phyloP scores from a whole-genome alignment of 2,888 invertebrate genomes.

The Oasisia sp. region DNA sequence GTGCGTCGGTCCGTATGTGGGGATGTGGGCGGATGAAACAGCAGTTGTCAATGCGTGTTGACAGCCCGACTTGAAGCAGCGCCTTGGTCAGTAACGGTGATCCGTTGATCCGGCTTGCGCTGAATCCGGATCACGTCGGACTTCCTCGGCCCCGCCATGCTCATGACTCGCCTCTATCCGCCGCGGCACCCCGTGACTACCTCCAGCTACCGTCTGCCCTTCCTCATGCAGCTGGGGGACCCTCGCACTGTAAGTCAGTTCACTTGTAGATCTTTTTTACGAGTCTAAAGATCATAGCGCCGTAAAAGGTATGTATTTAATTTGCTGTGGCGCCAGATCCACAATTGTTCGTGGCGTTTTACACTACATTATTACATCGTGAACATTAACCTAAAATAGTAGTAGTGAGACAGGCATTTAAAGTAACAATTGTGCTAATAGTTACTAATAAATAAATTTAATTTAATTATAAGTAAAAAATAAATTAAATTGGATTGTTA shows the following conservation, averaged over 20 bases:
- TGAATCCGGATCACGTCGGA: background rate
- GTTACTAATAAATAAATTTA: no score
- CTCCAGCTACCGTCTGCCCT: background rate
- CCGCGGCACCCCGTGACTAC: background rate
- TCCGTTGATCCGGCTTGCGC: slow-evolving; percentile 1
- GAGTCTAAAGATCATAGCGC: background rate
- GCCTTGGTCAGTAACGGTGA: slow-evolving; percentile 8
- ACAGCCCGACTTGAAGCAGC: background rate
- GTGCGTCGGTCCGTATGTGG: background rate
- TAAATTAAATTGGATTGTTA: no score
- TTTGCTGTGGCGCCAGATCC: no score
- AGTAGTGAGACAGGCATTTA: no score
- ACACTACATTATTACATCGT: no score
- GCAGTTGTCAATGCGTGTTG: background rate
- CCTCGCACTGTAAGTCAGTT: background rate
- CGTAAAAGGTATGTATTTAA: background rate
- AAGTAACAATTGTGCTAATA: no score
- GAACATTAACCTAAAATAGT: no score
- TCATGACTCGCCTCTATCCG: background rate
- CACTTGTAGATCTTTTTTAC: background rate
- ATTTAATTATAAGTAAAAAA: no score
- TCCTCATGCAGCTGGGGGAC: background rate
- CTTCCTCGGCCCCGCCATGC: background rate
- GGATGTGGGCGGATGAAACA: background rate
- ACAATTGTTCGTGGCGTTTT: no score